Evolutionary conservation across 2,113 vertebrate genomes (phyloP), one percentile per base, ranked within the genome.

Genomic region (Microtus montanus): DNA sequence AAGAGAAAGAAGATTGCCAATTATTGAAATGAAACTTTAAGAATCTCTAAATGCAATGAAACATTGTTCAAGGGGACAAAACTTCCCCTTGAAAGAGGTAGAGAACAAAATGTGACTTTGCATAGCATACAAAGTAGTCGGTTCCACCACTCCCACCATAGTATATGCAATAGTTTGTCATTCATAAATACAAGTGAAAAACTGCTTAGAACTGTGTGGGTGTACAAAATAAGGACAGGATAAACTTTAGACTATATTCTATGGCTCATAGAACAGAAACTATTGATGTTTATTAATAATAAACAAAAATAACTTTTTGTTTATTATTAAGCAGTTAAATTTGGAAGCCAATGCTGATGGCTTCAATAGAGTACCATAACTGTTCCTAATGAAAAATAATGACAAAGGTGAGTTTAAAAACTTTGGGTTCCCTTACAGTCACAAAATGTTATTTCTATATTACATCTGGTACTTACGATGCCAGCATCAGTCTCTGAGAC

Each of bases 361-460:
- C 83, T 93, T 70, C 89, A 70, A 77, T 86, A 54, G 33, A 87
- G 20, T 63, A 4, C 30, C 5, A 28, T 85, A 78, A 83, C 54
- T 93, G 54, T 91, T 88, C 47, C 87, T 68, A 92, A 95, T 86
- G 47, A 93, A 78, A 78, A 95, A 86, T 94, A 94, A 87, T 61
- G 75, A 86, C 47, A 58, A 93, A 95, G 92, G 38, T 75, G 44
- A 92, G 17, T 3, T 41, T 20, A 15, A 70, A 64, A 28, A 2
- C 41, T 91, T 94, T 94, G 87, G 33, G 82, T 41, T 63, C n/a
- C 35, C n/a, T 63, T 63, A 84, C 7, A 28, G 24, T 28, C 24
- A 61, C 54, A 28, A 38, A 63, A 41, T 64, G 24, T n/a, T n/a
- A 24, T 54, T 11, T 82, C 20, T 82, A 38, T 2, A 58, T 38